Evolutionary conservation across 2,888 invertebrate species (phyloP).

Genomic region (Syrista parreyssii): DNA sequence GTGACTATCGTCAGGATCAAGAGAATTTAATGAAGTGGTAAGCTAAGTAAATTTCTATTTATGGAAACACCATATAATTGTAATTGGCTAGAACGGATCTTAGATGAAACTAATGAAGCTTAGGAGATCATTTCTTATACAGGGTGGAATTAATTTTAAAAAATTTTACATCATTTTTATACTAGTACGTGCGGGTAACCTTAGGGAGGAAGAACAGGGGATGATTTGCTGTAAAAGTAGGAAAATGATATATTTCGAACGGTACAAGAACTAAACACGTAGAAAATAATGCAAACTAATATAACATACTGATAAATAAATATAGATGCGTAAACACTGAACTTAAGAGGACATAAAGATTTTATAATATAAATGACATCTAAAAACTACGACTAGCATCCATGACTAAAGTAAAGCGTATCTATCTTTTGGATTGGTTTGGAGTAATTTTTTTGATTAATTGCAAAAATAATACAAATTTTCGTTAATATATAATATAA

Average conservation of each 20-base stretch:
- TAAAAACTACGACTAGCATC: conserved; percentile 12
- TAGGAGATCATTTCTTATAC: neutral
- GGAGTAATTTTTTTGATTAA: conserved; percentile 3
- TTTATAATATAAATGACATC: neutral
- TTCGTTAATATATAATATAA: conserved; percentile 7
- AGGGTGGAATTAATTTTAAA: neutral
- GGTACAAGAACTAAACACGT: neutral
- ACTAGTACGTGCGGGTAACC: neutral
- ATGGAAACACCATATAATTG: neutral
- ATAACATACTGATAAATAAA: neutral
- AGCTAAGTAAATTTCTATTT: neutral
- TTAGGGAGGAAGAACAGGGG: neutral
- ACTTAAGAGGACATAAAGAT: neutral
- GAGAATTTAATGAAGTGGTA: neutral
- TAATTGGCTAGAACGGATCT: neutral
- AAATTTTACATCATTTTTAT: neutral
- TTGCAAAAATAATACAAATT: conserved; percentile 15
- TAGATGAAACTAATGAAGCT: neutral
- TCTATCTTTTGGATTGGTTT: neutral
- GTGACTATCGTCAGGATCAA: neutral
- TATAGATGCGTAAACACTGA: conserved; percentile 11
- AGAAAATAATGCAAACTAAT: neutral
- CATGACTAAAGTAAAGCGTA: conserved; percentile 6
- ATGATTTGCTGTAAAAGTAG: conserved; percentile 29
- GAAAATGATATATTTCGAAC: conserved; percentile 39